These are phyloP conservation scores for Pipistrellus pipistrellus DNA, from an alignment of 2,797 vertebrate species.

Conservation along the genomic window DNA sequence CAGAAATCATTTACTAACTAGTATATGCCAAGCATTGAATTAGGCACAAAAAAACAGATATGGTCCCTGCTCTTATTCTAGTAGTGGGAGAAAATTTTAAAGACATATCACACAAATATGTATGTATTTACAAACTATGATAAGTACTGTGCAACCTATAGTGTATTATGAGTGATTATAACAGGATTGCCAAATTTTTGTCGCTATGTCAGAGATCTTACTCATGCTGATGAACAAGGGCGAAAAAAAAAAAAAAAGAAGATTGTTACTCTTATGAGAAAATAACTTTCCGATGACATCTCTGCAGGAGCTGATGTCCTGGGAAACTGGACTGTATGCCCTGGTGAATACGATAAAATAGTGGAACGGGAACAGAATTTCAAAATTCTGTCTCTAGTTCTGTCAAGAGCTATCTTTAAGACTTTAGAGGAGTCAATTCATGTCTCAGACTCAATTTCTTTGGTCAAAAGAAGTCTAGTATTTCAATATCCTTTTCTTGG, in stretches of 20 bases:
- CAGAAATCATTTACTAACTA: conserved; percentile 6
- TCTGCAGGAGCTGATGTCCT: not conserved
- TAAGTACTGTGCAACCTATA: not conserved
- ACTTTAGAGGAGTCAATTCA: not conserved
- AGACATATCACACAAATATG: conserved; percentile 36
- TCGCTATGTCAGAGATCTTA: not conserved
- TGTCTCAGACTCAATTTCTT: not conserved
- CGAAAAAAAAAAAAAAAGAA: conserved; percentile 51
- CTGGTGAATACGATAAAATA: not conserved
- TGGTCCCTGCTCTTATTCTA: not conserved
- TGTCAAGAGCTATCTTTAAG: not conserved
- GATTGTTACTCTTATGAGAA: not conserved
- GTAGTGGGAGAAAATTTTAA: not conserved
- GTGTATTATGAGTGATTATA: not conserved
- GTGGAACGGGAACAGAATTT: not conserved
- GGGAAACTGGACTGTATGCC: not conserved
- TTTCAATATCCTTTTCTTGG: conserved; percentile 1
- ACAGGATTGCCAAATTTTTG: not conserved
- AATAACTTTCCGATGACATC: conserved; percentile 37
- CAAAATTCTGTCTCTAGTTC: conserved; percentile 15
- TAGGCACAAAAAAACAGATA: not conserved
- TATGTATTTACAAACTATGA: conserved; percentile 13
- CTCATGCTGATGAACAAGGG: not conserved
- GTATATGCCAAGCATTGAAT: not conserved
- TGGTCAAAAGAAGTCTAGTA: not conserved